These are phyloP conservation scores for Sturnus vulgaris DNA, from an alignment of 2,113 vertebrate species.

Conservation along the genomic window DNA sequence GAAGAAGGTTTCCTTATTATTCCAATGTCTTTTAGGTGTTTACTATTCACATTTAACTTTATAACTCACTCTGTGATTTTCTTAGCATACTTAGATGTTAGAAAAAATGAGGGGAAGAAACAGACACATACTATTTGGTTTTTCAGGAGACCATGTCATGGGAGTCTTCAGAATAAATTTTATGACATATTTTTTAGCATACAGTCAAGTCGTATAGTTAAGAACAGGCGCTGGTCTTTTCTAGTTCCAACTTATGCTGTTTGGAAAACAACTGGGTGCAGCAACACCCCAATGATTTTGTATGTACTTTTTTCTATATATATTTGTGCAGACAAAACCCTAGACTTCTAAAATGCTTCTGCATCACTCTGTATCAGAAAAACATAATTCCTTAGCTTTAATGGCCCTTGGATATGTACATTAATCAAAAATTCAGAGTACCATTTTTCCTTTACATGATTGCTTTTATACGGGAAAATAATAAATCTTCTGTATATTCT, in stretches of 20 bases:
- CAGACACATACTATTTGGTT: fast-evolving
- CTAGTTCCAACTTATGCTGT: neutral
- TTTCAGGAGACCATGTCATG: neutral
- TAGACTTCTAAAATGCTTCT: neutral
- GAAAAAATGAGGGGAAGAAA: neutral
- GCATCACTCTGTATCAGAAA: neutral
- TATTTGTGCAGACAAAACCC: neutral
- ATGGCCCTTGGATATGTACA: neutral
- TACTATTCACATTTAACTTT: neutral
- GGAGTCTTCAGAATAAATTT: neutral
- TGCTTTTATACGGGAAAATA: neutral
- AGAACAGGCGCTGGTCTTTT: neutral
- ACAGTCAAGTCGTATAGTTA: neutral
- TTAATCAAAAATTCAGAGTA: neutral
- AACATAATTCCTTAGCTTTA: neutral
- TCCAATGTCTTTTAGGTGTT: neutral
- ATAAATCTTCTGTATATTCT: neutral
- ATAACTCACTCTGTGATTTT: neutral
- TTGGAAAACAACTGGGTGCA: neutral
- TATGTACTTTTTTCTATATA: neutral
- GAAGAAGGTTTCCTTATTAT: neutral
- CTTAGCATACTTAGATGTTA: neutral
- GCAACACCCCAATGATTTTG: neutral
- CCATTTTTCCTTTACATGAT: neutral
- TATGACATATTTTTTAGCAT: neutral